A percentile compares a stretch with the other conserved stretches of the same genome.
Evolutionary conservation across 1,140 invertebrate genomes (phyloP).

Genomic region (Drosophila pruinosa): DNA sequence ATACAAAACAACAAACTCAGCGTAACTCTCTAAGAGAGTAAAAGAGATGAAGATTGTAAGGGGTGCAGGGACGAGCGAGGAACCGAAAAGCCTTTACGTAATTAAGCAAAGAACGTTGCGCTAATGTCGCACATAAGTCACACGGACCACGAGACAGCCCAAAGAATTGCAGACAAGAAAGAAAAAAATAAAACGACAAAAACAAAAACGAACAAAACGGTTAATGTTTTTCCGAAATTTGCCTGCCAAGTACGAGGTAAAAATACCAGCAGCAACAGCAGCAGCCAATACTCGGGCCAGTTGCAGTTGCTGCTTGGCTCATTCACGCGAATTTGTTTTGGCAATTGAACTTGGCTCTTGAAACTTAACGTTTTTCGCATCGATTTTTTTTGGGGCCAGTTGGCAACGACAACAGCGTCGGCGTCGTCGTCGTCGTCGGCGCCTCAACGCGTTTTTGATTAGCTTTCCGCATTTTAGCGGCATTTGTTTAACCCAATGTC

Average conservation of each 20-base stretch:
- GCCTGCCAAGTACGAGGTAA: conserved; percentile 52
- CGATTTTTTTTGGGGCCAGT: conserved; percentile 52
- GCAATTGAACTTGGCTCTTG: conserved; percentile 82
- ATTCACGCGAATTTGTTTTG: conserved; percentile 80
- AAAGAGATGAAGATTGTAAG: not conserved
- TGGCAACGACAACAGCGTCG: conserved; percentile 4
- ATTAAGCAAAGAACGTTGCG: conserved; percentile 79
- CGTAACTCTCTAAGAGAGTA: not conserved
- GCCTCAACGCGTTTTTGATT: conserved; percentile 82
- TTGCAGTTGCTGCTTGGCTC: conserved; percentile 47
- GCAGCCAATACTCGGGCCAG: not conserved
- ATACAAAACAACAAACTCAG: conserved; percentile 34
- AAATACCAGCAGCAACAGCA: conserved; percentile 66
- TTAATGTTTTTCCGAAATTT: conserved; percentile 76
- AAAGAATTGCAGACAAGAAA: conserved; percentile 42
- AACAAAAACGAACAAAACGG: conserved; percentile 63
- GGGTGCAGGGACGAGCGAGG: not conserved
- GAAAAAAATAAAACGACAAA: not conserved
- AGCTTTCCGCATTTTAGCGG: conserved; percentile 80
- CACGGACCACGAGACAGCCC: conserved; percentile 46
- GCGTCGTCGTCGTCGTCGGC: conserved; percentile 11
- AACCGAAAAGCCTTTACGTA: conserved; percentile 76
- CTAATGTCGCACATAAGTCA: conserved; percentile 81
- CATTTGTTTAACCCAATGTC: conserved; percentile 46
- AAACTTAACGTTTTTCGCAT: conserved; percentile 63